Conservation (phyloP, 2,888 invertebrate species). For the Andrena trimmerana region DNA sequence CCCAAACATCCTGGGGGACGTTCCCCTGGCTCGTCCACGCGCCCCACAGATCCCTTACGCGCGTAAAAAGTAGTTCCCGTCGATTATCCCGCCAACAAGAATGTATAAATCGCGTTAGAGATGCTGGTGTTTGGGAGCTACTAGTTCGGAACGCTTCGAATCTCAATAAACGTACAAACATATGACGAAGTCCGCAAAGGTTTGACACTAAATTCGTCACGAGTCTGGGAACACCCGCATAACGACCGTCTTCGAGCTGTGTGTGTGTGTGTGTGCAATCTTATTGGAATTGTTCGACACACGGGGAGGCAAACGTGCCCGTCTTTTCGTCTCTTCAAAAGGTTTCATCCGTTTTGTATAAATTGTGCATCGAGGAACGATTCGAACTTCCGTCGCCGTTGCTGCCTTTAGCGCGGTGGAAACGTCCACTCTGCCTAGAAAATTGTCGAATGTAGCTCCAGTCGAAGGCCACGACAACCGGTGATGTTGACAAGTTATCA, state of each 20-base stretch:
- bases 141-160: not conserved
- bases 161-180: not conserved
- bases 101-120: not conserved
- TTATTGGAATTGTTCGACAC: slow-evolving; percentile 22
- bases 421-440: not conserved
- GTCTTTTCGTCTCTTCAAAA: slow-evolving; percentile 3
- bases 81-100: not conserved
- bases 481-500: slow-evolving; percentile 27
- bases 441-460: slow-evolving; percentile 21
- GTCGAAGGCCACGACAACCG: slow-evolving; percentile 47
- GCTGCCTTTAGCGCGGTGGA: not conserved
- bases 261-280: slow-evolving; percentile 3
- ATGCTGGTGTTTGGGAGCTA: not conserved
- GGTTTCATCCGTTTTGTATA: slow-evolving; percentile 23
- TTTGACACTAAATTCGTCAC: not conserved
- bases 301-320: slow-evolving; percentile 22
- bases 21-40: not conserved
- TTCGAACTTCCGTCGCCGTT: slow-evolving; percentile 14
- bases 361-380: slow-evolving; percentile 53
- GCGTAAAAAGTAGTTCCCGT: not conserved
- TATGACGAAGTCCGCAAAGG: not conserved
- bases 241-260: slow-evolving; percentile 29
- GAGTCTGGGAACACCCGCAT: slow-evolving; percentile 43
- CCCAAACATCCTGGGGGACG: slow-evolving; percentile 20
- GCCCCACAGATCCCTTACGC: not conserved